These are phyloP conservation scores for Gonioctena quinquepunctata DNA, from an alignment of 1,140 invertebrate species.

Conservation along the genomic window DNA sequence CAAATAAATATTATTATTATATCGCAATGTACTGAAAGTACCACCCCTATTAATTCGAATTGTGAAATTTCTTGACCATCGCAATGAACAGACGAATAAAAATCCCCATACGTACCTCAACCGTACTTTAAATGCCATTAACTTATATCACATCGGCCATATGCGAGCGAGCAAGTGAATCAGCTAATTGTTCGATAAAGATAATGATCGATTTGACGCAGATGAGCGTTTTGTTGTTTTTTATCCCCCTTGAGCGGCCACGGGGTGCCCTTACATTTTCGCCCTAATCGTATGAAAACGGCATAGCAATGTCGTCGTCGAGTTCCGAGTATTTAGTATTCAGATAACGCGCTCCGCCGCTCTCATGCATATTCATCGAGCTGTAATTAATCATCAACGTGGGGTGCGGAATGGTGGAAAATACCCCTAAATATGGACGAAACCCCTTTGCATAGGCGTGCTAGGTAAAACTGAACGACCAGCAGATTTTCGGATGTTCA, in stretches of 20 bases:
- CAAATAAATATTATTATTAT: too few relatives aligned
- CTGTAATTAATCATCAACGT: slow-evolving; percentile 47
- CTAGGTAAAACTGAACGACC: too few relatives aligned
- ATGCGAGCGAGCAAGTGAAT: slow-evolving; percentile 17
- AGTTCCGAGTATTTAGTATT: slow-evolving; percentile 43
- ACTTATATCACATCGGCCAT: not conserved
- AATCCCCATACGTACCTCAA: too few relatives aligned
- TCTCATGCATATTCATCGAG: slow-evolving; percentile 50
- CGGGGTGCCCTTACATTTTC: not conserved
- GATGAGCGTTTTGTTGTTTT: not conserved
- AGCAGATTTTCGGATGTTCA: too few relatives aligned
- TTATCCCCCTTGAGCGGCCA: not conserved
- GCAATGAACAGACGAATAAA: too few relatives aligned
- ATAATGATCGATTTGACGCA: slow-evolving; percentile 14
- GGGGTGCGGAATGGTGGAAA: slow-evolving; percentile 12
- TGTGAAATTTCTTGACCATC: too few relatives aligned
- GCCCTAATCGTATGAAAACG: slow-evolving; percentile 25
- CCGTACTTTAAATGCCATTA: slow-evolving; percentile 4
- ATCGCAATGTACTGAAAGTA: too few relatives aligned
- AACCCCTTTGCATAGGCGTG: not conserved
- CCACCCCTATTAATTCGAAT: too few relatives aligned
- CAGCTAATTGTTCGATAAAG: slow-evolving; percentile 14
- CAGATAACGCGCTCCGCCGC: slow-evolving; percentile 42
- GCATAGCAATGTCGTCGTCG: slow-evolving; percentile 9
- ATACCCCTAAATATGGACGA: slow-evolving; percentile 15